phyloP scores from a whole-genome alignment of 1,140 invertebrate species.

The Anoplolepis gracilipes region DNA sequence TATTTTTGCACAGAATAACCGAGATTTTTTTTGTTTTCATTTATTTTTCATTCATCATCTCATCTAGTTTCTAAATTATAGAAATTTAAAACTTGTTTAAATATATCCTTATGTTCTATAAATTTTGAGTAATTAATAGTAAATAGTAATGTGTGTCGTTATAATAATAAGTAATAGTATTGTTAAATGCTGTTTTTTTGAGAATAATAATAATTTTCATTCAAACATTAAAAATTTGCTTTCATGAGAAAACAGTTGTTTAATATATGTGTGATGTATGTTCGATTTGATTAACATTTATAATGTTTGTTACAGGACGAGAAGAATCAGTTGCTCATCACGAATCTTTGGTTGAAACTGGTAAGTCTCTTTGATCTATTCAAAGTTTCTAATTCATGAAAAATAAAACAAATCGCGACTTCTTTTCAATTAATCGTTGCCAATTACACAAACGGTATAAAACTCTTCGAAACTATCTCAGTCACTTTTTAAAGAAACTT shows the following conservation, averaged over 20 bases:
- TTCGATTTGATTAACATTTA: neutral
- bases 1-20: neutral
- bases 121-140: slow-evolving; percentile 11
- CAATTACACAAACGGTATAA: slow-evolving; percentile 21
- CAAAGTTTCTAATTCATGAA: slow-evolving; percentile 3
- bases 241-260: neutral
- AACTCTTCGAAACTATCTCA: neutral
- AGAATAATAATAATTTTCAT: neutral
- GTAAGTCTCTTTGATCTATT: slow-evolving; percentile 86
- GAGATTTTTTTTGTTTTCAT: neutral
- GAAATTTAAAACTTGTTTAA: neutral
- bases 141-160: too few relatives aligned
- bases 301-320: slow-evolving; percentile 90
- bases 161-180: neutral
- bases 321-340: slow-evolving; percentile 97
- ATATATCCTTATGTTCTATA: neutral
- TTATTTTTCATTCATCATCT: slow-evolving; percentile 10
- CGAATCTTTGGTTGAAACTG: slow-evolving; percentile 97
- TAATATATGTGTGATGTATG: neutral
- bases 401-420: slow-evolving; percentile 17
- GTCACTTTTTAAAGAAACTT: slow-evolving; percentile 39
- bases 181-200: neutral
- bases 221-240: slow-evolving; percentile 4
- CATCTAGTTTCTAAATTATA: neutral
- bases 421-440: slow-evolving; percentile 32